phyloP scores from a whole-genome alignment of 2,113 vertebrate species.

The Aythya baeri region DNA sequence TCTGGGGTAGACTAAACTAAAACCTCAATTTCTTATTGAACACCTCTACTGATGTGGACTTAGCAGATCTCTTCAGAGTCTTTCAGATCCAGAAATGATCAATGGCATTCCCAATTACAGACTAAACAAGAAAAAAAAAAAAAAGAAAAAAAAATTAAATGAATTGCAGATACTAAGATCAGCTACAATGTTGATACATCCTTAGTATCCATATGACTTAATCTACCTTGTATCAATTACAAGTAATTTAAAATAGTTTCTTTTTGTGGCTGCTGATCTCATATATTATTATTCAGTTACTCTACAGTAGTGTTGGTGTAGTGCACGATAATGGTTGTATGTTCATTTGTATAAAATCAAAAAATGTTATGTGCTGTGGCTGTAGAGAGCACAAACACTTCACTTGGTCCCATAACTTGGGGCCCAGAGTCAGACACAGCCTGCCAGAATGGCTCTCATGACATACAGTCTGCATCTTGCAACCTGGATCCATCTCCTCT shows the following conservation, averaged over 20 bases:
- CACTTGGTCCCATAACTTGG: background rate
- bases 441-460: background rate
- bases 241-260: background rate
- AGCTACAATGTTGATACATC: background rate
- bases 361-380: background rate
- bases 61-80: background rate
- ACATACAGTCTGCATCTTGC: background rate
- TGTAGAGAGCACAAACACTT: background rate
- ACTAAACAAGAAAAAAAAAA: background rate
- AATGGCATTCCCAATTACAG: background rate
- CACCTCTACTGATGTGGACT: background rate
- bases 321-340: background rate
- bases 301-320: background rate
- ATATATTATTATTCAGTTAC: background rate
- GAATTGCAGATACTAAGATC: background rate
- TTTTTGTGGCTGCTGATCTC: background rate
- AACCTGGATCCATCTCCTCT: background rate
- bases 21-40: background rate
- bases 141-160: background rate
- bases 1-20: background rate
- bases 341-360: background rate
- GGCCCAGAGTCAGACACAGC: background rate
- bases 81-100: background rate
- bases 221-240: background rate
- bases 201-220: background rate